Conservation (phyloP, 1,140 invertebrate species). For the Drosophila simulans region DNA sequence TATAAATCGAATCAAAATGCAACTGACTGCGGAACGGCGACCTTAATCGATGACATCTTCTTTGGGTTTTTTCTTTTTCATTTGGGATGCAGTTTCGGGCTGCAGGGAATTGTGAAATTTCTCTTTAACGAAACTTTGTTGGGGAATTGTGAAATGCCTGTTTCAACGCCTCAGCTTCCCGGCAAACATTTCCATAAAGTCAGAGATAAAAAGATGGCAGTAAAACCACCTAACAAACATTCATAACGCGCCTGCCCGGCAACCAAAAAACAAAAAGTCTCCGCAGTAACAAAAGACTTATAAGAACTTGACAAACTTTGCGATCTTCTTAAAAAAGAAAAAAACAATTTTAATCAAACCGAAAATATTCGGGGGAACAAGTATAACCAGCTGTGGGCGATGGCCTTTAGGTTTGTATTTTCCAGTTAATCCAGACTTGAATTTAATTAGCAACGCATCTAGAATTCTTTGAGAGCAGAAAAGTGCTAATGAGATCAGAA, state of each 20-base stretch:
- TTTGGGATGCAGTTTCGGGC: conserved; percentile 40
- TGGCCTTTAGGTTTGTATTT: conserved; percentile 49
- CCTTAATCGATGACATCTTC: conserved; percentile 72
- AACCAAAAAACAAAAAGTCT: conserved; percentile 4
- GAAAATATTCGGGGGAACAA: conserved; percentile 35
- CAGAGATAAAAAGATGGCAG: not conserved
- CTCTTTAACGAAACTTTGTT: conserved; percentile 13
- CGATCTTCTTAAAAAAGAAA: not conserved
- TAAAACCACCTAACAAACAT: conserved; percentile 27
- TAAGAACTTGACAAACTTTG: conserved; percentile 28
- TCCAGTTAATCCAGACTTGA: conserved; percentile 62
- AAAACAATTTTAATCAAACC: conserved; percentile 1
- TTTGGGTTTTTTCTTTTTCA: not conserved
- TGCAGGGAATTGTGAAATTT: conserved; percentile 53
- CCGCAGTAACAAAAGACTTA: conserved; percentile 13
- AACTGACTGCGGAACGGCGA: conserved; percentile 61
- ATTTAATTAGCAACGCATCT: conserved; percentile 64
- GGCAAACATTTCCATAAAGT: conserved; percentile 29
- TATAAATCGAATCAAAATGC: conserved; percentile 51
- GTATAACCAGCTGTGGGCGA: conserved; percentile 55
- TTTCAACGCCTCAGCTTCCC: conserved; percentile 8
- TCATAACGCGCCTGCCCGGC: conserved; percentile 24
- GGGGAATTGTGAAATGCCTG: conserved; percentile 44
- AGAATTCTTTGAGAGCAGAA: conserved; percentile 39
- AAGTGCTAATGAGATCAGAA: conserved; percentile 65